Conservation (phyloP, 2,797 vertebrate species). For the Epinephelus coioides region DNA sequence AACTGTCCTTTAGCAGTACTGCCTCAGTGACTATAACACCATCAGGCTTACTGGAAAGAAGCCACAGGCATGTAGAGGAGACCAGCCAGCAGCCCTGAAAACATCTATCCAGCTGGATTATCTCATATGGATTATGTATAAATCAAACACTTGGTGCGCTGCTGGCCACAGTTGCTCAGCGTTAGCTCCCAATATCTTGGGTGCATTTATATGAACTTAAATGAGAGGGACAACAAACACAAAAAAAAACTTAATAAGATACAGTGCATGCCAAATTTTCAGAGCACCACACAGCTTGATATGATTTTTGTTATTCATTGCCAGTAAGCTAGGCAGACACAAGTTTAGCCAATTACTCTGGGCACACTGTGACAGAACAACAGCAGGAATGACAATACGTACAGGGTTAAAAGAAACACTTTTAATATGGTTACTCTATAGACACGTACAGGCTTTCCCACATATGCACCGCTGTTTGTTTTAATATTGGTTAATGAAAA, state of each 20-base stretch:
- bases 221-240: neutral
- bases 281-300: neutral
- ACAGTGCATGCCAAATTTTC: neutral
- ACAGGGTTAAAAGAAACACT: constrained; percentile 14
- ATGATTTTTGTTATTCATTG: neutral
- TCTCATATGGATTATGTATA: constrained; percentile 45
- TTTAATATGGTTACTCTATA: constrained; percentile 27
- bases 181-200: neutral
- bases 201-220: constrained; percentile 16
- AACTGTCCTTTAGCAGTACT: neutral
- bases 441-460: constrained; percentile 8
- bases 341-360: constrained; percentile 9
- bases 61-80: constrained; percentile 6
- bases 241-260: neutral
- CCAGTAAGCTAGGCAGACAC: neutral
- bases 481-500: constrained; percentile 52
- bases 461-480: constrained; percentile 40
- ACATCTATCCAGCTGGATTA: constrained; percentile 39
- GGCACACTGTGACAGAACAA: constrained; percentile 3
- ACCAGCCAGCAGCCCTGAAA: constrained; percentile 23
- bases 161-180: constrained; percentile 18
- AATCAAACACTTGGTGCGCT: constrained; percentile 41
- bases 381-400: constrained; percentile 10
- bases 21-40: neutral
- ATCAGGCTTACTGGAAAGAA: neutral